Evolutionary conservation across 2,113 vertebrate genomes (phyloP).

Genomic region (Callopanchax toddi): DNA sequence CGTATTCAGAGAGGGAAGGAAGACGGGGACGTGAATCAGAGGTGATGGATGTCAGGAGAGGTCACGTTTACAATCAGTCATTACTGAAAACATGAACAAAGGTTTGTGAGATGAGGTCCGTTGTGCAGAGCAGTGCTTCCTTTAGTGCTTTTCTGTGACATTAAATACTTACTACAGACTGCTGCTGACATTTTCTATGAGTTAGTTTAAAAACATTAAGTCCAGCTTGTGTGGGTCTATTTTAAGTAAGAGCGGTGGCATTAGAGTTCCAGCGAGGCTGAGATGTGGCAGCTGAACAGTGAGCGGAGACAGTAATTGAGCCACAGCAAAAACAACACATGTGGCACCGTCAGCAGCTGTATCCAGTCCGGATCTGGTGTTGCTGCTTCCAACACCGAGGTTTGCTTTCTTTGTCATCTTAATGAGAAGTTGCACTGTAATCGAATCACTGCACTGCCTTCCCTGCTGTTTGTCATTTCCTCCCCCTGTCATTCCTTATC

Average conservation of each 20-base stretch:
- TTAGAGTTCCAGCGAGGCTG: conserved; percentile 11
- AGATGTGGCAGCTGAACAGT: conserved; percentile 12
- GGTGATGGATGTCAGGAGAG: conserved; percentile 41
- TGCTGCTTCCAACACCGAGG: not conserved
- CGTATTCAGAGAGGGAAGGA: conserved; percentile 5
- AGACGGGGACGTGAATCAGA: conserved; percentile 3
- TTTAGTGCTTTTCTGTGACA: not conserved
- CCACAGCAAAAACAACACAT: not conserved
- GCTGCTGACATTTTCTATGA: not conserved
- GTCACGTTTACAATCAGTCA: conserved; percentile 16
- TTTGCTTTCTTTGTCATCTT: conserved; percentile 42
- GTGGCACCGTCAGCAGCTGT: conserved; percentile 7
- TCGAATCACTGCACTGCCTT: conserved; percentile 51
- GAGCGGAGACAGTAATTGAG: conserved; percentile 12
- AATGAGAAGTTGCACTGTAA: conserved; percentile 55
- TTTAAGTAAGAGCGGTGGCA: conserved; percentile 14
- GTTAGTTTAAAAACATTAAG: not conserved
- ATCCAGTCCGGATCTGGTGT: conserved; percentile 1
- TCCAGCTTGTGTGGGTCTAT: not conserved
- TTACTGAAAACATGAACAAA: not conserved
- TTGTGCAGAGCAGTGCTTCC: not conserved
- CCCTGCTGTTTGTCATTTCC: conserved; percentile 61
- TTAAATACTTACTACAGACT: not conserved
- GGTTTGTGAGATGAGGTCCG: not conserved
- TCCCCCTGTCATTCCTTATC: conserved; percentile 61